Evolutionary conservation across 2,888 invertebrate genomes (phyloP), one percentile per base, ranked within the genome.

Genomic region (Lasius fuliginosus): DNA sequence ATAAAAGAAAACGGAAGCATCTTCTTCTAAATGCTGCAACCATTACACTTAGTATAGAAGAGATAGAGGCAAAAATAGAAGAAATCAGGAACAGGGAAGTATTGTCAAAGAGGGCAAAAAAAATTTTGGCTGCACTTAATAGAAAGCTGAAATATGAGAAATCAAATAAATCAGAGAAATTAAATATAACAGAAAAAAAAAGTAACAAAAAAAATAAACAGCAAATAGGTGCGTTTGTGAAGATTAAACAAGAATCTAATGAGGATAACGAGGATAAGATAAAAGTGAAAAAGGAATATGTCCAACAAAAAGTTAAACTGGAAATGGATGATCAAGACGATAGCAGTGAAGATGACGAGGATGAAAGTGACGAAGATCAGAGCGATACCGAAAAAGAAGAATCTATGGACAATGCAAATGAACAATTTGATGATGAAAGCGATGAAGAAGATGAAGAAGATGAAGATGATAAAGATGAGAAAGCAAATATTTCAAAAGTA

Each of bases 91-190:
- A 64, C 4, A 87, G 92, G n/a, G 85, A 58, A 33, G 81, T 73
- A 0, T 15, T 93, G 4, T 82, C 92, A 1, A 94, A 91, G 87
- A 90, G 90, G 0, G 93, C 93, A 0, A 89, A 85, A 5, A 91
- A 90, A 68, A 91, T 88, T 73, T 83, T 94, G 30, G 82, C 73
- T 5, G 15, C 71, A 8, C 82, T 93, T 5, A 90, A 85, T 11
- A 94, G 91, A 64, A 91, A 91, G 76, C 69, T 94, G 33, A 18
- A 3, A 0, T 69, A 90, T 3, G 12, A 84, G 0, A 83, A 88
- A 33, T 23, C 30, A n/a, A 81, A 18, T 0, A 81, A 73, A 49
- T 56, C 3, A 49, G 75, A 68, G 9, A 83, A 81, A n/a, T 58
- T 60, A 30, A 36, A 74, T 27, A 79, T 82, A n/a, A 3, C 6